phyloP scores from a whole-genome alignment of 1,140 invertebrate species.

The Saccostrea glomerata region DNA sequence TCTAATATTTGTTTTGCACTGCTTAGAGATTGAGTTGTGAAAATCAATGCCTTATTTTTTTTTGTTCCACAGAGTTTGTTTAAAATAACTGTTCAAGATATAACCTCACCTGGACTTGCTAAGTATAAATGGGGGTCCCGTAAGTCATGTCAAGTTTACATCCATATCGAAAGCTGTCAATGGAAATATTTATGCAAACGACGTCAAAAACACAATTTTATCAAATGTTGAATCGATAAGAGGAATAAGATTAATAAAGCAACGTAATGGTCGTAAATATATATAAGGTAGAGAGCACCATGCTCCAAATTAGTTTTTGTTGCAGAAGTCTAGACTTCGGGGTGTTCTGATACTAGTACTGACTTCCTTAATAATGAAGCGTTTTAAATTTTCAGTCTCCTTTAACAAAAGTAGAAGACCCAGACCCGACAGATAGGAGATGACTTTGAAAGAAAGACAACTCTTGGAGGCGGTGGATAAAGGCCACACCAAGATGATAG shows the following conservation, averaged over 20 bases:
- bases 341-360: too few species aligned
- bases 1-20: too few species aligned
- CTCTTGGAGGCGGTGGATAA: conserved; percentile 53
- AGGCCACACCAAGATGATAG: conserved; percentile 52
- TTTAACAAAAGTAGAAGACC: not conserved
- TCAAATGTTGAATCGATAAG: not conserved
- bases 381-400: not conserved
- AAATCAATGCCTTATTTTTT: too few species aligned
- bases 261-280: too few species aligned
- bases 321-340: not conserved
- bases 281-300: not conserved
- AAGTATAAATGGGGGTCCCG: not conserved
- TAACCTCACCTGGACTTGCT: not conserved
- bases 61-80: too few species aligned
- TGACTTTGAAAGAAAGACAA: conserved; percentile 23
- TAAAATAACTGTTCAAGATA: not conserved
- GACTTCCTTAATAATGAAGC: not conserved
- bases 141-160: not conserved
- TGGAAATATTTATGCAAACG: not conserved
- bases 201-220: not conserved
- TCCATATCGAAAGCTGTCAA: not conserved
- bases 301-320: not conserved
- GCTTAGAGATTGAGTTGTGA: too few species aligned
- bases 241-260: not conserved
- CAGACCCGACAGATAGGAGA: not conserved